Evolutionary conservation across 37 sponge, comb jelly and placozoan genomes (phyloP), one percentile per base, ranked within the genome.

Genomic region (Oscarella lobularis): DNA sequence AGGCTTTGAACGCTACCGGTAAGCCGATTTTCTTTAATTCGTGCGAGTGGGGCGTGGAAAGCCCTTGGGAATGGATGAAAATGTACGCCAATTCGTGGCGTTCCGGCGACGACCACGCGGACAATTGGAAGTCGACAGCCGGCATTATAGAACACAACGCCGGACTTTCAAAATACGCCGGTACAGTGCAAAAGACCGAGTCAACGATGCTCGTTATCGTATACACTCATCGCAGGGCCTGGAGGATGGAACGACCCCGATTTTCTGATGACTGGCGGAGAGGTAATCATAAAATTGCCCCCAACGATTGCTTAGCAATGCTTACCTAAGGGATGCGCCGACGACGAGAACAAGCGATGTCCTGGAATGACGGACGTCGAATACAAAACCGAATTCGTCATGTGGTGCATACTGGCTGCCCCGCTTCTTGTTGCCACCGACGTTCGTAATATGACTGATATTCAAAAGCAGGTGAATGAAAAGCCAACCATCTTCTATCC

Each of bases 241-340:
- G 90, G 90, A 0, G 88, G 84, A 4, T 94, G 95, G 95, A 89
- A 94, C 77, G 95, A 94, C 78, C 83, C 79, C 37, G 95, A 94
- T 77, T 87, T 90, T 79, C 38, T 94, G n/a, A 83, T 87, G 80
- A 93, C 89, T 60, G 94, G 94, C 36, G 94, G 91, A 4, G 81
- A 90, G 83, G 87, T 86, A 41, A n/a, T n/a, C n/a, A n/a, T n/a
- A n/a, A n/a, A n/a, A n/a, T n/a, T n/a, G n/a, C n/a, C n/a, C n/a
- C n/a, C n/a, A n/a, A n/a, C n/a, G n/a, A n/a, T n/a, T n/a, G n/a
- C n/a, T n/a, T n/a, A n/a, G n/a, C n/a, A n/a, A n/a, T n/a, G n/a
- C n/a, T n/a, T n/a, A n/a, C n/a, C n/a, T n/a, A n/a, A 85, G 85
- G 89, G 89, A 2, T 89, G 89, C 75, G 37, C 30, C 31, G 34